A percentile compares a stretch with the other conserved stretches of the same genome.
Evolutionary conservation across 2,888 invertebrate species (phyloP).

Genomic region (Beris morrisii): DNA sequence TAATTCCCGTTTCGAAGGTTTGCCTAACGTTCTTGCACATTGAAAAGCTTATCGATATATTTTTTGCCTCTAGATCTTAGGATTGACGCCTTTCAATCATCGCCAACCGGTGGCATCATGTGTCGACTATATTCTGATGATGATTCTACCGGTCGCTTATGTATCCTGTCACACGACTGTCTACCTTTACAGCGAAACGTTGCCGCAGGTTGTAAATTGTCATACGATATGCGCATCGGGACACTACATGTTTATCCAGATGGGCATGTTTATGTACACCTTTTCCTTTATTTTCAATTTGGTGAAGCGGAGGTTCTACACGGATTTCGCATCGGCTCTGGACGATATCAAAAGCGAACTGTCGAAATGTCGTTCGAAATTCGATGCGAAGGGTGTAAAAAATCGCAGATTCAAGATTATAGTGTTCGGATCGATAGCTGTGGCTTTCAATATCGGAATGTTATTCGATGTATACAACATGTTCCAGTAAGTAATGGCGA

Average conservation of each 20-base stretch:
- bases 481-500: slow-evolving; percentile 13
- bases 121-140: slow-evolving; percentile 48
- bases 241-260: slow-evolving; percentile 47
- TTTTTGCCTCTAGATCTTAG: slow-evolving; percentile 43
- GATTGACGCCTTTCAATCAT: slow-evolving; percentile 50
- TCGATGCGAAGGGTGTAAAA: slow-evolving; percentile 33
- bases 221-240: slow-evolving; percentile 48
- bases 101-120: slow-evolving; percentile 40
- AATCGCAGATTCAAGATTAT: slow-evolving; percentile 41
- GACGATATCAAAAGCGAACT: slow-evolving; percentile 48
- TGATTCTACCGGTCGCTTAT: slow-evolving; percentile 47
- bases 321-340: slow-evolving; percentile 46
- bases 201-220: slow-evolving; percentile 41
- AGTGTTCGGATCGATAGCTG: slow-evolving; percentile 44
- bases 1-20: slow-evolving; percentile 8
- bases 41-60: not conserved
- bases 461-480: slow-evolving; percentile 26
- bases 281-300: slow-evolving; percentile 45
- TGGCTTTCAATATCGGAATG: slow-evolving; percentile 44
- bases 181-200: slow-evolving; percentile 37
- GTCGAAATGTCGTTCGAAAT: slow-evolving; percentile 44
- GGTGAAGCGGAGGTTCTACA: slow-evolving; percentile 48
- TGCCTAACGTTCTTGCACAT: not conserved
- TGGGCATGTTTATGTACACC: slow-evolving; percentile 50
- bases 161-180: slow-evolving; percentile 44